These are phyloP conservation scores for Arion vulgaris DNA, from an alignment of 1,140 invertebrate genomes.

Conservation along the genomic window DNA sequence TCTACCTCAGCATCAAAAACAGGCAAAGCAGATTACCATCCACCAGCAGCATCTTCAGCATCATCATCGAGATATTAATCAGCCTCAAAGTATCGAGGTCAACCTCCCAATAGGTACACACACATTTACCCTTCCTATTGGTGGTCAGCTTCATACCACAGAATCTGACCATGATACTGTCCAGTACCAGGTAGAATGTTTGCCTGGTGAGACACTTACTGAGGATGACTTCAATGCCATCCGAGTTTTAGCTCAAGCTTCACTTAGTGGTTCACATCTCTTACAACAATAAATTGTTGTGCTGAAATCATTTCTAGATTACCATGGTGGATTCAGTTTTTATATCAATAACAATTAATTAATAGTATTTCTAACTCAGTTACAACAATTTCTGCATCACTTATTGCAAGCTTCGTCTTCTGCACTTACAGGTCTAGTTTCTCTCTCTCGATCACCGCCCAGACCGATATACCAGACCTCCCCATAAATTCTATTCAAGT, in stretches of 20 bases:
- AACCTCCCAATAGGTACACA: slow-evolving; percentile 21
- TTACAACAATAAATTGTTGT: neutral
- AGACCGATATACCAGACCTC: no score
- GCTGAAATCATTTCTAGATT: no score
- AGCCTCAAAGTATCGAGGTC: slow-evolving; percentile 19
- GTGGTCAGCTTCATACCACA: slow-evolving; percentile 8
- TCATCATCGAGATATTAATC: neutral
- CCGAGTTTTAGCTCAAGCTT: slow-evolving; percentile 48
- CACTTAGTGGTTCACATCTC: slow-evolving; percentile 29
- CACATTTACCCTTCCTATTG: slow-evolving; percentile 15
- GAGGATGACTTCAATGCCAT: slow-evolving; percentile 51
- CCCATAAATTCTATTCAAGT: no score
- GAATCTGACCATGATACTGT: slow-evolving; percentile 27
- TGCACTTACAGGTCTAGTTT: no score
- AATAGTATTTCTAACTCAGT: no score
- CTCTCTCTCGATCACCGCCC: no score
- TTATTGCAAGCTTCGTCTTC: no score
- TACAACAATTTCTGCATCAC: no score
- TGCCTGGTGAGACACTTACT: slow-evolving; percentile 42
- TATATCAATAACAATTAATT: no score
- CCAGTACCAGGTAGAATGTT: slow-evolving; percentile 53
- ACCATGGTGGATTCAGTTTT: no score
- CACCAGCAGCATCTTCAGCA: neutral
- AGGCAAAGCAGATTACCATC: slow-evolving; percentile 3
- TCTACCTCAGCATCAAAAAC: neutral